These are phyloP conservation scores for Acrocephalus kingi DNA, from an alignment of 2,113 vertebrate genomes.

Conservation along the genomic window DNA sequence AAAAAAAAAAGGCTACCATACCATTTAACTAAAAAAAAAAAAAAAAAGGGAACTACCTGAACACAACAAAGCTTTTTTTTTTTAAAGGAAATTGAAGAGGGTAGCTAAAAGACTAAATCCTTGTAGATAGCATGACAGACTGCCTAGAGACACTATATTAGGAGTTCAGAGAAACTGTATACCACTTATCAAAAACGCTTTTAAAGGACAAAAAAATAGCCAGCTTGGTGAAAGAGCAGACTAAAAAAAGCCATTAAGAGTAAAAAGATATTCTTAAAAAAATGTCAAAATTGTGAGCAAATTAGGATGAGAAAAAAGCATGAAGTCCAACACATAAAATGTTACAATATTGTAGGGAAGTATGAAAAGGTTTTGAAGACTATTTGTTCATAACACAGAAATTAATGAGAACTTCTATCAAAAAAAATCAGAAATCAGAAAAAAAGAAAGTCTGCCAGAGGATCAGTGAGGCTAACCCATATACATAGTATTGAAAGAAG, in stretches of 20 bases:
- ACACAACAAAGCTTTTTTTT: slow-evolving; percentile 17
- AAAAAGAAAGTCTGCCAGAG: not conserved
- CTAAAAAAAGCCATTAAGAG: not conserved
- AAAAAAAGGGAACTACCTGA: not conserved
- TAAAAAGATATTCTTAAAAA: not conserved
- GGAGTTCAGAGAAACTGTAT: slow-evolving; percentile 19
- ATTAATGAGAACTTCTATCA: not conserved
- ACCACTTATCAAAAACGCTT: not conserved
- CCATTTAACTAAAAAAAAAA: not conserved
- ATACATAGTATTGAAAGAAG: not conserved
- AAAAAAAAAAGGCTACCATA: not conserved
- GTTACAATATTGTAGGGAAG: not conserved
- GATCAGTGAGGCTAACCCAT: not conserved
- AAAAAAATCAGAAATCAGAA: not conserved
- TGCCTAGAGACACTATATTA: not conserved
- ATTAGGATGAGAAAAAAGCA: not conserved
- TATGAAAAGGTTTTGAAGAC: not conserved
- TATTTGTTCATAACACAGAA: not conserved
- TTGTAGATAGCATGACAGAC: not conserved
- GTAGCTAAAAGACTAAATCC: not conserved
- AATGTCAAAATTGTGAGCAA: not conserved
- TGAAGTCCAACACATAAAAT: not conserved
- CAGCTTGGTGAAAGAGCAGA: not conserved
- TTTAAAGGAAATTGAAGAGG: not conserved
- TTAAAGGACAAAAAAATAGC: not conserved